Percentiles rank a stretch among this genome's conserved stretches.
phyloP scores from a whole-genome alignment of 1,140 invertebrate species.

The Scaptomyza graminum region DNA sequence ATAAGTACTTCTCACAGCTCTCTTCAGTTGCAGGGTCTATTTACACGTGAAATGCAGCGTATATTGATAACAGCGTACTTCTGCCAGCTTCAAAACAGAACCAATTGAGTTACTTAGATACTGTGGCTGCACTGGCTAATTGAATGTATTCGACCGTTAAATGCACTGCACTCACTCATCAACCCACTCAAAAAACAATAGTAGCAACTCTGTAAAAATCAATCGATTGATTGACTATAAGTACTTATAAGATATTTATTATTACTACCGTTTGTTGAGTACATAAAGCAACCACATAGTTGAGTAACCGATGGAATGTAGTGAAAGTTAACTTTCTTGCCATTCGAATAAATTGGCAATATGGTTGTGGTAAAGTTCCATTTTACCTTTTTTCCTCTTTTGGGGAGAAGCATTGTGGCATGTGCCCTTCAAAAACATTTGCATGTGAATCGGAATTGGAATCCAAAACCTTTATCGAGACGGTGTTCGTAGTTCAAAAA shows the following conservation, averaged over 20 bases:
- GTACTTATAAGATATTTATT: too few relatives aligned
- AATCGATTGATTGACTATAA: too few relatives aligned
- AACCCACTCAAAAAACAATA: conserved; percentile 7
- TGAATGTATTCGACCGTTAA: conserved; percentile 65
- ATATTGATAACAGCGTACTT: conserved; percentile 36
- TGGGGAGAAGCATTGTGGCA: conserved; percentile 33
- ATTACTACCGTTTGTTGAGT: too few relatives aligned
- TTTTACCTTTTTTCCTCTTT: not conserved
- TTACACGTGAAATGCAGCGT: conserved; percentile 57
- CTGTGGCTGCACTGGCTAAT: conserved; percentile 35
- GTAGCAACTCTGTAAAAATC: not conserved
- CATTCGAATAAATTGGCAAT: conserved; percentile 58
- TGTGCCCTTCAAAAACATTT: conserved; percentile 68
- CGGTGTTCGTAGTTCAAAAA: conserved; percentile 57
- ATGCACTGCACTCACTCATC: conserved; percentile 47
- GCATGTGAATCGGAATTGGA: conserved; percentile 58
- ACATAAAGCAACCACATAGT: too few relatives aligned
- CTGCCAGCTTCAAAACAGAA: conserved; percentile 22
- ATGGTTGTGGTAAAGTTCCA: conserved; percentile 59
- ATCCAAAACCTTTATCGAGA: conserved; percentile 11
- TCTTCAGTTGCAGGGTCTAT: conserved; percentile 35
- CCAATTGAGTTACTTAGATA: not conserved
- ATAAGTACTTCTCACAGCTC: conserved; percentile 56
- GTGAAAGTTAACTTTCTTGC: conserved; percentile 27
- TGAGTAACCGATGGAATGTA: not conserved